These are phyloP conservation scores for Spinus pinus DNA, from an alignment of 2,797 vertebrate genomes.

Conservation along the genomic window DNA sequence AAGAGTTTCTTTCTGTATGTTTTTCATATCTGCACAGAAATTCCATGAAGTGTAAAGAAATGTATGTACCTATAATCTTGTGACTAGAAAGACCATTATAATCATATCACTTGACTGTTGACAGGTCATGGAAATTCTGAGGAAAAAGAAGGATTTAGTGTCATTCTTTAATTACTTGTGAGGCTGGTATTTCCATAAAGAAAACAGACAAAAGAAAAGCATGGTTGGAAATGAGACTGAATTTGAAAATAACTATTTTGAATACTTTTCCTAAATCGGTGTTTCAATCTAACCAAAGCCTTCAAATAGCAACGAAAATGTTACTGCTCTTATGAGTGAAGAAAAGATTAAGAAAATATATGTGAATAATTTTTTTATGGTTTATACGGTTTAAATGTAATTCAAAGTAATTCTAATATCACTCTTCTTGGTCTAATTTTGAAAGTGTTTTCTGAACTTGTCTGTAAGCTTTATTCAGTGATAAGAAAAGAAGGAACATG, in stretches of 20 bases:
- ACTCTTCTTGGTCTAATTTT: background rate
- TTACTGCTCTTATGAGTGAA: background rate
- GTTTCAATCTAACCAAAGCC: background rate
- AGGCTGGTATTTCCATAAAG: background rate
- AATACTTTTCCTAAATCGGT: background rate
- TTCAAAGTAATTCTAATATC: background rate
- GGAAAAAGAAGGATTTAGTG: background rate
- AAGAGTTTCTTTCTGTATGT: background rate
- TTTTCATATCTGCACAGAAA: background rate
- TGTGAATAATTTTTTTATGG: background rate
- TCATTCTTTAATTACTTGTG: background rate
- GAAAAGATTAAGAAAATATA: background rate
- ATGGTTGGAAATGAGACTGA: background rate
- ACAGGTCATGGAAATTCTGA: background rate
- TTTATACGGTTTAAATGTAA: background rate
- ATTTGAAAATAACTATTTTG: background rate
- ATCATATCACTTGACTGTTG: background rate
- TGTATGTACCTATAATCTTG: background rate
- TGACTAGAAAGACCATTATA: background rate
- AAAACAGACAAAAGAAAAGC: background rate
- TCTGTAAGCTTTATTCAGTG: background rate
- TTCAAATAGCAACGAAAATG: background rate
- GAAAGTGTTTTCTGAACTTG: background rate
- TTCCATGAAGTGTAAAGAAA: background rate
- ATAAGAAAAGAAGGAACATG: background rate